A percentile compares a stretch with the other conserved stretches of the same genome.
These are phyloP conservation scores for Trichonephila clavata DNA, from an alignment of 1,140 invertebrate genomes.

Conservation along the genomic window DNA sequence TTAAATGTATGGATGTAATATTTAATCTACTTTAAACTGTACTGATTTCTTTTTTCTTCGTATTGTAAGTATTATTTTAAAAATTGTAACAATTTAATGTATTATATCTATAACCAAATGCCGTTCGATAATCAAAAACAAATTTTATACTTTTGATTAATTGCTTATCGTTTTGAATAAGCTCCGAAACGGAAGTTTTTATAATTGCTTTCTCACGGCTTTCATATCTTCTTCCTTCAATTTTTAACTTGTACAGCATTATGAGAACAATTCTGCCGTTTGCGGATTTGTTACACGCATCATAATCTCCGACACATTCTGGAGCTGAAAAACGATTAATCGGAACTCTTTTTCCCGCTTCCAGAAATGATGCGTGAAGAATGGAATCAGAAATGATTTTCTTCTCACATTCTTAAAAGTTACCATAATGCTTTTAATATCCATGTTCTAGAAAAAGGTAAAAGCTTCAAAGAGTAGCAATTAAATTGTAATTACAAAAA, in stretches of 20 bases:
- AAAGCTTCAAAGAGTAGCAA: not conserved
- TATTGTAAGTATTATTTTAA: too few species aligned
- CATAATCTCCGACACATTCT: not conserved
- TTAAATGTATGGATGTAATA: too few species aligned
- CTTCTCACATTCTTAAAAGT: constrained; percentile 23
- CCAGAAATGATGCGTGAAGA: not conserved
- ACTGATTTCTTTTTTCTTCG: too few species aligned
- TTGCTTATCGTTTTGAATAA: too few species aligned
- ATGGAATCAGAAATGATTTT: not conserved
- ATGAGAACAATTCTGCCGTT: not conserved
- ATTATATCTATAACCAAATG: too few species aligned
- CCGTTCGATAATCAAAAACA: too few species aligned
- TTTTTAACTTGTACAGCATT: not conserved
- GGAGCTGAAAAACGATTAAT: not conserved
- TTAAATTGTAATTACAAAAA: constrained; percentile 18
- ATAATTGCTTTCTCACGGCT: not conserved
- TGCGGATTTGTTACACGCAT: not conserved
- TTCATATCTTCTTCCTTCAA: not conserved
- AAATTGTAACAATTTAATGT: too few species aligned
- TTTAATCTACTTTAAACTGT: too few species aligned
- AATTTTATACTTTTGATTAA: too few species aligned
- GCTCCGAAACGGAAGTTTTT: not conserved
- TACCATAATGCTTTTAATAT: constrained; percentile 30
- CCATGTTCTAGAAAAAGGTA: not conserved
- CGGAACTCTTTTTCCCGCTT: not conserved